A percentile compares a stretch with the other conserved stretches of the same genome.
These are phyloP conservation scores for Drosophila persimilis DNA, from an alignment of 1,140 invertebrate genomes.

Conservation along the genomic window DNA sequence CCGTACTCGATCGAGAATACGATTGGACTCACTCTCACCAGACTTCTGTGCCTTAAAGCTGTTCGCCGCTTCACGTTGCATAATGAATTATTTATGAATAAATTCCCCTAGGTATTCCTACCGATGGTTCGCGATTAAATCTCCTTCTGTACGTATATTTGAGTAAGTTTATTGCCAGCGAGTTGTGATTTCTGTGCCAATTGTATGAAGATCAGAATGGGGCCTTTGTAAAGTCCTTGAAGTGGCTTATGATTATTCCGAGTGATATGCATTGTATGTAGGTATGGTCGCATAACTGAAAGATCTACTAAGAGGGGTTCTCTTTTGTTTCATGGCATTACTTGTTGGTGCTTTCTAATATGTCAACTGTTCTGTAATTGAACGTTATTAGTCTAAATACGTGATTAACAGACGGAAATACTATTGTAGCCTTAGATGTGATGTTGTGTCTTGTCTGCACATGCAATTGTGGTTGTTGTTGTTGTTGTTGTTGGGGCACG, in stretches of 20 bases:
- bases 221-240: background rate
- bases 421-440: slow-evolving; percentile 31
- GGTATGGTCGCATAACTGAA: too few species aligned
- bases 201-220: too few species aligned
- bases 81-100: slow-evolving; percentile 63
- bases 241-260: slow-evolving; percentile 19
- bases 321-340: slow-evolving; percentile 36
- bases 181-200: too few species aligned
- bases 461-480: slow-evolving; percentile 28
- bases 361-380: slow-evolving; percentile 59
- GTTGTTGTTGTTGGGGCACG: background rate
- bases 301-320: slow-evolving; percentile 15
- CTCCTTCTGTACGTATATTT: too few species aligned
- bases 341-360: slow-evolving; percentile 52
- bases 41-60: slow-evolving; percentile 18
- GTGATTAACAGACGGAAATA: slow-evolving; percentile 60
- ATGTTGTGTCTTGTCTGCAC: slow-evolving; percentile 11
- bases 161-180: too few species aligned
- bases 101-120: slow-evolving; percentile 32
- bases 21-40: slow-evolving; percentile 8
- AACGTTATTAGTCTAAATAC: slow-evolving; percentile 67
- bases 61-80: slow-evolving; percentile 27
- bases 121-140: slow-evolving; percentile 13
- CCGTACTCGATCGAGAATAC: too few species aligned
- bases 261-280: background rate